Percentiles rank a stretch among this genome's conserved stretches.
Evolutionary conservation across 1,140 invertebrate species (phyloP).

Genomic region (Leptonema lineaticorne): DNA sequence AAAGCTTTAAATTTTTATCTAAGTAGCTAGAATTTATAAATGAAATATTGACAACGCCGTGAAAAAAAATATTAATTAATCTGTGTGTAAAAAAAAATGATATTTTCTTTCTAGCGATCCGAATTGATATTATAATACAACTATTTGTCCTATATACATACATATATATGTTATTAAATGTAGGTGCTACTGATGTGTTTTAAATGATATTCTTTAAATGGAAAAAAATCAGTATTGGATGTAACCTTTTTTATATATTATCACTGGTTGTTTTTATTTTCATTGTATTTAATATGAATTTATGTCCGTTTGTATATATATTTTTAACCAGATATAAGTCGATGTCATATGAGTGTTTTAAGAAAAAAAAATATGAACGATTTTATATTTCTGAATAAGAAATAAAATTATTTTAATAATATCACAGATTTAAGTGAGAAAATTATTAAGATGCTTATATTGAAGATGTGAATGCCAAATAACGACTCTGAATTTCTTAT

Average conservation of each 20-base stretch:
- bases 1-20: conserved; percentile 22
- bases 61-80: neutral
- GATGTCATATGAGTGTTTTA: neutral
- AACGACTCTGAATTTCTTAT: neutral
- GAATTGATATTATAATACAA: neutral
- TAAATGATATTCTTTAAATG: neutral
- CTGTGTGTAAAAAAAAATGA: neutral
- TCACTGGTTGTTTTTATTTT: too few species aligned
- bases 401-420: neutral
- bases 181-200: neutral
- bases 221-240: too few species aligned
- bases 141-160: neutral
- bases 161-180: neutral
- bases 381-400: neutral
- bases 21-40: conserved; percentile 11
- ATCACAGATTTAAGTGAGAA: neutral
- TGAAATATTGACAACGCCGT: neutral
- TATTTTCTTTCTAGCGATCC: neutral
- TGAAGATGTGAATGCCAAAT: conserved; percentile 6
- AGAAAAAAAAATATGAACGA: neutral
- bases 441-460: neutral
- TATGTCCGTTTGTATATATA: too few species aligned
- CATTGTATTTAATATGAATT: neutral
- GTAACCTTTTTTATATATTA: too few species aligned
- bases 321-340: neutral